Base-by-base conservation (phyloP, 2,888 invertebrate species). In the Liodrosophila aerea region DNA sequence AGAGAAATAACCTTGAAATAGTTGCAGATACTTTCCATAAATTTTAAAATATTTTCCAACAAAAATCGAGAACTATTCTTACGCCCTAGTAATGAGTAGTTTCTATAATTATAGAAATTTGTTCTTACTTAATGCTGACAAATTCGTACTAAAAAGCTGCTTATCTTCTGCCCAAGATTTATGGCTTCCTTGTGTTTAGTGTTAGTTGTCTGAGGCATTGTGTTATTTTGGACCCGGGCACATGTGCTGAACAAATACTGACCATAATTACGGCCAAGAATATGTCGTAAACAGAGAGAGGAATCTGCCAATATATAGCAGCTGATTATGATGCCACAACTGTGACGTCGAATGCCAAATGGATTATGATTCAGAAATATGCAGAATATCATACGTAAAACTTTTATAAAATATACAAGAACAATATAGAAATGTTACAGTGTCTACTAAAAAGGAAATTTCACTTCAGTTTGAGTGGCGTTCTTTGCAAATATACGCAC, bases 91-190 rank as follows among this genome's bases (percentile, higher is more conserved):
- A 12, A 56, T 58, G 46, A 64, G 39, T 30, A 13, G 16, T 31
- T 29, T n/a, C 22, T 34, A 13, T 66, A 66, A 71, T 52, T 43
- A 18, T 66, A 69, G 61, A 54, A 52, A n/a, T n/a, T n/a, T n/a
- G n/a, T n/a, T n/a, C n/a, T n/a, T 34, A 27, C n/a, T 18, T 9
- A 16, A 37, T 40, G 39, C 49, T 60, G 49, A 60, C 60, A 56
- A 71, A 49, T 66, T 52, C 49, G 4, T 13, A 39, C 36, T 52
- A 65, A 66, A 58, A 31, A 13, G 8, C n/a, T 46, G 27, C 49
- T 59, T 36, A 64, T 45, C 9, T 8, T 31, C 47, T 45, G 33
- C 1, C 31, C 16, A 31, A 29, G 30, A 60, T 64, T 60, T 60
- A 52, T 31, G 31, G 12, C 16, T 71, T 71, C 41, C 49, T 54